Percentiles rank a stretch among this genome's conserved stretches.
These are phyloP conservation scores for Sinhomidia bicolor DNA, from an alignment of 2,888 invertebrate genomes.

Conservation along the genomic window DNA sequence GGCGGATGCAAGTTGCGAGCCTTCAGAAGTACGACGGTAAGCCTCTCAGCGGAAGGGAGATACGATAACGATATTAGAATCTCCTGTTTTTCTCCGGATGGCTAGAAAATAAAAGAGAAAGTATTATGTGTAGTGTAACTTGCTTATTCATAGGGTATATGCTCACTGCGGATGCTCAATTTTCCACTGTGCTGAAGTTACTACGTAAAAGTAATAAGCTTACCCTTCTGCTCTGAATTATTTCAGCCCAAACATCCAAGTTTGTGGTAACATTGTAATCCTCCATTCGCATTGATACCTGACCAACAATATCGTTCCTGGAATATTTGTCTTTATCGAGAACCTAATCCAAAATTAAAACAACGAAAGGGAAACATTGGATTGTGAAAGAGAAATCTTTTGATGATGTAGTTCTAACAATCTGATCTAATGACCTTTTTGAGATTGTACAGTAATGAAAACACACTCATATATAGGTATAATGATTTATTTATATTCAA, in stretches of 20 bases:
- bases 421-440: too few species aligned
- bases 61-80: constrained; percentile 92
- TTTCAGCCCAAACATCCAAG: constrained; percentile 93
- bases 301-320: constrained; percentile 93
- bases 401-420: too few species aligned
- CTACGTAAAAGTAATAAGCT: neutral
- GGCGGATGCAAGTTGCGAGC: constrained; percentile 73
- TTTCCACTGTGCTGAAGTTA: neutral
- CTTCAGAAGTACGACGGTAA: constrained; percentile 84
- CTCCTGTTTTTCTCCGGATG: constrained; percentile 91
- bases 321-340: constrained; percentile 88
- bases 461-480: too few species aligned
- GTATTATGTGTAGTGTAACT: neutral
- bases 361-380: neutral
- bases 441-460: too few species aligned
- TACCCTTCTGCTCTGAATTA: constrained; percentile 87
- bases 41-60: constrained; percentile 92
- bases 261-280: constrained; percentile 90
- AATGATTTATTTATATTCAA: too few species aligned
- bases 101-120: constrained; percentile 81
- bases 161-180: neutral
- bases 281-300: constrained; percentile 89
- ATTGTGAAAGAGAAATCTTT: too few species aligned
- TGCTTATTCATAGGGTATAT: too few species aligned
- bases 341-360: constrained; percentile 80